phyloP scores from a whole-genome alignment of 1,140 invertebrate genomes.

The Latrodectus geometricus region DNA sequence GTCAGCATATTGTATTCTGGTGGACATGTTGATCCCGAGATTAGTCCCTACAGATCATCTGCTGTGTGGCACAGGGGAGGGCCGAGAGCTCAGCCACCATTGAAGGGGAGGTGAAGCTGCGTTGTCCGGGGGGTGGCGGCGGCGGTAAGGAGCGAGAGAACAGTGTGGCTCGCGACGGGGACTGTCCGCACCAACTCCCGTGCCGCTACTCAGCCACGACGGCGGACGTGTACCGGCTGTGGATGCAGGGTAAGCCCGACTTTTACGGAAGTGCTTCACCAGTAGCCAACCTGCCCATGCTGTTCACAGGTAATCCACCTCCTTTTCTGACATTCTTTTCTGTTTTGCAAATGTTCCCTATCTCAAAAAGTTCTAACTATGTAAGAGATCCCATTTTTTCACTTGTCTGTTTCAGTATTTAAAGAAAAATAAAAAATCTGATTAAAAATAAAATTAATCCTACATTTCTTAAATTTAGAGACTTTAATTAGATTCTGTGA shows the following conservation, averaged over 20 bases:
- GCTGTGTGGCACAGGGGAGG: neutral
- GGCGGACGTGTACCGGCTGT: constrained; percentile 60
- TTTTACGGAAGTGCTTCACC: constrained; percentile 65
- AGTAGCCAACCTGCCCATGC: constrained; percentile 63
- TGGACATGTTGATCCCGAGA: no score
- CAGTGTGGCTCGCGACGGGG: constrained; percentile 50
- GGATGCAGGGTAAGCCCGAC: constrained; percentile 54
- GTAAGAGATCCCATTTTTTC: no score
- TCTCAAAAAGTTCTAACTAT: no score
- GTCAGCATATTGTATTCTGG: no score
- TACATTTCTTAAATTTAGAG: no score
- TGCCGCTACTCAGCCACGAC: constrained; percentile 50
- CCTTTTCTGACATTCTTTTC: neutral
- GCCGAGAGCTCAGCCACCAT: constrained; percentile 10
- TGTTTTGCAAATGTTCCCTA: neutral
- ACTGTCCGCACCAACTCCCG: constrained; percentile 49
- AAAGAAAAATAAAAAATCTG: no score
- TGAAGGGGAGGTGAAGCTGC: constrained; percentile 49
- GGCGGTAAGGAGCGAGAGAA: constrained; percentile 19
- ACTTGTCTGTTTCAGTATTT: no score
- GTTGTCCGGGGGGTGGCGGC: constrained; percentile 34
- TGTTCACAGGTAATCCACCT: constrained; percentile 62
- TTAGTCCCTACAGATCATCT: no score
- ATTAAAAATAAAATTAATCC: no score
- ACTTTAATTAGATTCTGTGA: no score